Evolutionary conservation across 1,140 invertebrate genomes (phyloP).

Genomic region (Diprion similis): DNA sequence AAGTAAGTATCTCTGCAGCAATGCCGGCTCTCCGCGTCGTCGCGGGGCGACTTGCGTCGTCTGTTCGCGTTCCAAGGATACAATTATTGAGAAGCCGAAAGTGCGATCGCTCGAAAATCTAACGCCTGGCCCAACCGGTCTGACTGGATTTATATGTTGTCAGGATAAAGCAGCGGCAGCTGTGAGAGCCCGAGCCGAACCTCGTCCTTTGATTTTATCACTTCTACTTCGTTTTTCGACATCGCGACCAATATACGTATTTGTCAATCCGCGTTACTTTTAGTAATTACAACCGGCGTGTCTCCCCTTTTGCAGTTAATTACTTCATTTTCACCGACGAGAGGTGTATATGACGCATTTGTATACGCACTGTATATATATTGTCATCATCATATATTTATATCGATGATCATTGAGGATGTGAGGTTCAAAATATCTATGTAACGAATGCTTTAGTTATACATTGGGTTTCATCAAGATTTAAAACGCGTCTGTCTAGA

Average conservation of each 20-base stretch:
- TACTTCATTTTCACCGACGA: no score
- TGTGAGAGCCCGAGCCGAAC: neutral
- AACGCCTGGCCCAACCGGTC: constrained; percentile 62
- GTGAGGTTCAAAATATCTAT: no score
- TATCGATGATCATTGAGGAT: no score
- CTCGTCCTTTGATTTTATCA: constrained; percentile 1
- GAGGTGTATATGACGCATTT: no score
- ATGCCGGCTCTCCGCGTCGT: neutral
- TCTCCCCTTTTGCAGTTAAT: no score
- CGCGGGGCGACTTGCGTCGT: neutral
- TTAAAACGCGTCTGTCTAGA: no score
- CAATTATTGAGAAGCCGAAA: constrained; percentile 63
- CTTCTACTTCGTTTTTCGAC: neutral
- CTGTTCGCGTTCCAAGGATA: constrained; percentile 22
- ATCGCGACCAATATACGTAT: neutral
- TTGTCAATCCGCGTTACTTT: neutral
- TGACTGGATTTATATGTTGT: constrained; percentile 57
- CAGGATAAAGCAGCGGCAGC: constrained; percentile 1
- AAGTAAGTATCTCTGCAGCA: neutral
- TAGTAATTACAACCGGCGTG: neutral
- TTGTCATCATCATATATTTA: no score
- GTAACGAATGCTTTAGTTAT: no score
- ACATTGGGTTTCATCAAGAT: no score
- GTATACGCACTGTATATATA: no score
- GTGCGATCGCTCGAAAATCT: constrained; percentile 65